Evolutionary conservation across 2,888 invertebrate species (phyloP).

Genomic region (Odontothrips loti): DNA sequence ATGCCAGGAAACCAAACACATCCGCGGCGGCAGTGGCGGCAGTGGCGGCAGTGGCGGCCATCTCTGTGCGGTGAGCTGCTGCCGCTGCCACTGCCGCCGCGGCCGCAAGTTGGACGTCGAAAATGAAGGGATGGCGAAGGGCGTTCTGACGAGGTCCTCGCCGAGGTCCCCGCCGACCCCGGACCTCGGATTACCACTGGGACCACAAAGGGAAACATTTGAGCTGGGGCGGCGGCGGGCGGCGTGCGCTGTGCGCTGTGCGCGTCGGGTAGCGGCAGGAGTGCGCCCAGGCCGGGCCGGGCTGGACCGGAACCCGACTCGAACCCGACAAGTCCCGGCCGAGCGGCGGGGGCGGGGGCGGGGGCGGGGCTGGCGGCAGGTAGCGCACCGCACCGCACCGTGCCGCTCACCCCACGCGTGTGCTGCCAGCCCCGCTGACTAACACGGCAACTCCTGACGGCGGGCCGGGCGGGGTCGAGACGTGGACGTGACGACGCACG

Average conservation of each 20-base stretch:
- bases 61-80: not conserved
- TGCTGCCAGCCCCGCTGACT: too few relatives aligned
- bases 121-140: not conserved
- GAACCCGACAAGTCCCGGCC: not conserved
- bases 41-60: not conserved
- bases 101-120: not conserved
- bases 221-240: not conserved
- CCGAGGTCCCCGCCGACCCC: not conserved
- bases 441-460: not conserved
- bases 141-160: not conserved
- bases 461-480: not conserved
- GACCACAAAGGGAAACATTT: conserved; percentile 23
- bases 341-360: too few relatives aligned
- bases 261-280: not conserved
- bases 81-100: not conserved
- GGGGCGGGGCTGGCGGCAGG: too few relatives aligned
- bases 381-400: too few relatives aligned
- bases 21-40: not conserved
- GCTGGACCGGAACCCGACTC: too few relatives aligned
- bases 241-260: not conserved
- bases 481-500: too few relatives aligned
- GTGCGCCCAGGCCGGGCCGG: not conserved
- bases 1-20: conserved; percentile 1
- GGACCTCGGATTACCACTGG: not conserved
- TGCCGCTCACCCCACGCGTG: too few relatives aligned